Conservation (phyloP, 2,797 vertebrate genomes). For the Tokudaia tokunoshimensis region DNA sequence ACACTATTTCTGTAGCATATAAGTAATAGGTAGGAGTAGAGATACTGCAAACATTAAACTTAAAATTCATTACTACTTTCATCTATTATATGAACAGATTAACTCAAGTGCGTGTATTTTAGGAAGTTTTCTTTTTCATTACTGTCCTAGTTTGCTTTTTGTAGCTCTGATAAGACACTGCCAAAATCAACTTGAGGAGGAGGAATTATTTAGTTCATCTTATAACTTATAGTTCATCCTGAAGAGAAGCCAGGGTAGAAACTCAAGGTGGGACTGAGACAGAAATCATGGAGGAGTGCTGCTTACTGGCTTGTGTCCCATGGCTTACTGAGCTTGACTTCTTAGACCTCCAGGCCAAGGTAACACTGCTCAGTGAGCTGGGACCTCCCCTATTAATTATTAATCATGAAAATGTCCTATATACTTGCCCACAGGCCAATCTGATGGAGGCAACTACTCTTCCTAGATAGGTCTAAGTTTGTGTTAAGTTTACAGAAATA, state of each 20-base stretch:
- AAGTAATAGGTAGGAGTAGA: neutral
- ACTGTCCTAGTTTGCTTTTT: neutral
- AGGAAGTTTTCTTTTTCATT: conserved; percentile 12
- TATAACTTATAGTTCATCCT: neutral
- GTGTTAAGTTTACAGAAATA: neutral
- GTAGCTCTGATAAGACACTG: neutral
- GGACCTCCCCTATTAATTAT: neutral
- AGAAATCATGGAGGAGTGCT: neutral
- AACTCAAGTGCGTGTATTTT: conserved; percentile 1
- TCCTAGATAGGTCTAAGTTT: neutral
- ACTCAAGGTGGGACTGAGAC: neutral
- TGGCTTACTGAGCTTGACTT: too few species aligned
- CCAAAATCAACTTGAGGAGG: neutral
- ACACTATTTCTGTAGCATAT: neutral
- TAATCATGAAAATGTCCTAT: neutral
- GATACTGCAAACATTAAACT: neutral
- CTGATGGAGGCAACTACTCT: neutral
- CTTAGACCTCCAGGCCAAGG: neutral
- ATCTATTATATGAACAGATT: neutral
- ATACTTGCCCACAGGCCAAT: neutral
- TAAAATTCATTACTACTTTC: neutral
- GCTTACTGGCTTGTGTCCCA: neutral
- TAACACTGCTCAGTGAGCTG: neutral
- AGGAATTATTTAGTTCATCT: neutral
- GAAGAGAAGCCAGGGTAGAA: neutral